These are phyloP conservation scores for Pantherophis guttatus DNA, from an alignment of 2,113 vertebrate species.

Conservation along the genomic window DNA sequence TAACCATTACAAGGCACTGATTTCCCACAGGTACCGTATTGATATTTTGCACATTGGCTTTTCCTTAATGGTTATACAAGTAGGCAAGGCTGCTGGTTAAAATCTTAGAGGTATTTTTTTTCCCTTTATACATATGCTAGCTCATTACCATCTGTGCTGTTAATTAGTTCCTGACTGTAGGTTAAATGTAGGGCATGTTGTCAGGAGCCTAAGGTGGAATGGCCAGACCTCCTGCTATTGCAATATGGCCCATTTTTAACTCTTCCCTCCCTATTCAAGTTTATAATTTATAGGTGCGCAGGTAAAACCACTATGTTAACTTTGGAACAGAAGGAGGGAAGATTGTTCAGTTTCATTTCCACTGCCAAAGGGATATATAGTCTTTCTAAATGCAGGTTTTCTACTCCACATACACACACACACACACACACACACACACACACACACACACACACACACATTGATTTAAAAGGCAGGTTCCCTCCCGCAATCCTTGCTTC, in stretches of 20 bases:
- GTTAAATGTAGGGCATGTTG: constrained; percentile 65
- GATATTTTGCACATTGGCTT: constrained; percentile 21
- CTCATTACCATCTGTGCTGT: constrained; percentile 61
- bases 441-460: not conserved
- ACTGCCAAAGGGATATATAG: constrained; percentile 28
- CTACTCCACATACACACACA: too few species aligned
- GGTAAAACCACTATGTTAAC: not conserved
- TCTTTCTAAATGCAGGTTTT: constrained; percentile 11
- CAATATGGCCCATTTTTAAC: constrained; percentile 56
- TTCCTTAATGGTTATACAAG: constrained; percentile 31
- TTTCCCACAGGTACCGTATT: not conserved
- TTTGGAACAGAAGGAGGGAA: not conserved
- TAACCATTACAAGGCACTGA: constrained; percentile 21
- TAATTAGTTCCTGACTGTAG: constrained; percentile 67
- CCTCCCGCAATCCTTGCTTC: not conserved
- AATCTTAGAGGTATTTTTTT: constrained; percentile 49
- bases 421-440: not conserved
- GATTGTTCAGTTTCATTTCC: not conserved
- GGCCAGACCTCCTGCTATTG: constrained; percentile 60
- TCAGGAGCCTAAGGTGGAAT: constrained; percentile 60
- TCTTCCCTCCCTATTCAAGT: constrained; percentile 33
- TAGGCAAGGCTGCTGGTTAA: constrained; percentile 53
- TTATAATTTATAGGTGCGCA: constrained; percentile 39
- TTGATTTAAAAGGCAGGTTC: constrained; percentile 30
- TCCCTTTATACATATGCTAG: constrained; percentile 52